Base-by-base conservation (phyloP, 2,888 invertebrate genomes). In the Dioctria rufipes region DNA sequence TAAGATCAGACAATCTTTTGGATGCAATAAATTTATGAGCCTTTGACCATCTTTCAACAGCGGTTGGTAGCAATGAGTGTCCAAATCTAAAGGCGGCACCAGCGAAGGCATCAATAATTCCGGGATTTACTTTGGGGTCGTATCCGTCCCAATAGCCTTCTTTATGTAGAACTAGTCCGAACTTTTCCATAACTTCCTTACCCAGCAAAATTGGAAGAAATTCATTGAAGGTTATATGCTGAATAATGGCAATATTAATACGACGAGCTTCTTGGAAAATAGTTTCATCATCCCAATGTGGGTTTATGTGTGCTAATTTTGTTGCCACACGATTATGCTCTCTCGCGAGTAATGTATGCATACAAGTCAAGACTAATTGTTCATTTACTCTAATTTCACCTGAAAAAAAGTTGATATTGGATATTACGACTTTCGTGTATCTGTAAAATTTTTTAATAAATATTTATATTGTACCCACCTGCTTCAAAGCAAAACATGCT, bases 11-110 rank as follows among this genome's bases (percentile, higher is more conserved):
- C 71, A 97, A 90, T 85, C 96, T 92, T 87, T 96, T 96, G 0
- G 96, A 96, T 83, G 96, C 97, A 84, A 97, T 96, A 86, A 97
- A 97, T 90, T 97, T 97, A 88, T 97, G 97, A 40, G 96, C 96
- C 90, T 97, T 97, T 80, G 96, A 97, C 96, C 97, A 97, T 86
- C 97, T 92, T 88, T 97, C 97, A 4, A 97, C 95, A 40, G 96
- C 95, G 2, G 96, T 96, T 8, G 97, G 97, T 82, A 97, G 88
- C 25, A 97, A 89, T 0, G 97, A 97, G 87, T 97, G 97, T 0
- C 97, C 97, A 85, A 97, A 97, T 85, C 97, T 92, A 89, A 96
- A 97, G 9, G 97, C 97, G 65, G 97, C 97, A 11, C 96, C 93
- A n/a, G 96, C 94, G 87, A 97, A 97, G 3, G 96, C 94, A 82